Percentiles rank a stretch among this genome's conserved stretches.
phyloP scores from a whole-genome alignment of 2,888 invertebrate species.

The Eubasilissa splendida region DNA sequence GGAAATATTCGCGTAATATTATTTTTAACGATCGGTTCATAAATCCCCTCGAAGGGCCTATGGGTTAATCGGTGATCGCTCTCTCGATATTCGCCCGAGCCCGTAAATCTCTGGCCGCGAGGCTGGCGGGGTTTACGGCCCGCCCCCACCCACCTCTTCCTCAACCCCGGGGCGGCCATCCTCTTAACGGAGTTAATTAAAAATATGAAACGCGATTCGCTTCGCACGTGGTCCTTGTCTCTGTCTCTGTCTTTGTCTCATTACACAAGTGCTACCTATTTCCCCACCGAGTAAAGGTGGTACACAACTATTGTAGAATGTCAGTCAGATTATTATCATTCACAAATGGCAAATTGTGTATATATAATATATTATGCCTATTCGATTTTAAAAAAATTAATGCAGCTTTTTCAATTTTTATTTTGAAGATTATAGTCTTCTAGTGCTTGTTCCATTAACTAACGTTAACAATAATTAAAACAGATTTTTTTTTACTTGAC shows the following conservation, averaged over 20 bases:
- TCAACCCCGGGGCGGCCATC: not conserved
- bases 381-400: too few relatives aligned
- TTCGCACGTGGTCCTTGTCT: conserved; percentile 10
- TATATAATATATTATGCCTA: too few relatives aligned
- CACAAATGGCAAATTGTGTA: too few relatives aligned
- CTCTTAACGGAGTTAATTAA: conserved; percentile 10
- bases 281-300: too few relatives aligned
- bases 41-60: conserved; percentile 36
- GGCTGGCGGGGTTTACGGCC: conserved; percentile 3
- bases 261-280: too few relatives aligned
- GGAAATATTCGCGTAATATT: conserved; percentile 23
- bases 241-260: not conserved
- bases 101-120: conserved; percentile 32
- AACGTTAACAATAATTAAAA: too few relatives aligned
- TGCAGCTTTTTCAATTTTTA: too few relatives aligned
- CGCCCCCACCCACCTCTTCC: not conserved
- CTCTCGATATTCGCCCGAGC: not conserved
- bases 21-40: conserved; percentile 22
- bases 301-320: too few relatives aligned
- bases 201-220: conserved; percentile 29
- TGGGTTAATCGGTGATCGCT: conserved; percentile 35
- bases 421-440: too few relatives aligned
- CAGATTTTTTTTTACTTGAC: too few relatives aligned
- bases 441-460: too few relatives aligned
- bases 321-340: too few relatives aligned